Evolutionary conservation across 2,888 invertebrate species (phyloP).

Genomic region (Bellardia bayeri): DNA sequence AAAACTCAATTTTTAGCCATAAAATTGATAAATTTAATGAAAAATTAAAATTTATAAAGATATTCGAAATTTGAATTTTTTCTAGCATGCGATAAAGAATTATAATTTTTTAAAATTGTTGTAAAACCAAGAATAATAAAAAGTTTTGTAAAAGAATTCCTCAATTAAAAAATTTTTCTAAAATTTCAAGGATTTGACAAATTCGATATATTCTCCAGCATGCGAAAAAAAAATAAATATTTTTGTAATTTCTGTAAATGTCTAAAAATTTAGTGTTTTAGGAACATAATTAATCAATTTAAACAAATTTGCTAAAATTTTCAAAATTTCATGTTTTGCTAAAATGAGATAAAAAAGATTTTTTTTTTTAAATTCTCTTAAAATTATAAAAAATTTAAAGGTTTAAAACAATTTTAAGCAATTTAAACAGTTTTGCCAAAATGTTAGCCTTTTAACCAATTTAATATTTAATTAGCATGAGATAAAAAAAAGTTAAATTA

Average conservation of each 20-base stretch:
- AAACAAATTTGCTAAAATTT: not conserved
- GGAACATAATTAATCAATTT: not conserved
- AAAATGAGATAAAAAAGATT: not conserved
- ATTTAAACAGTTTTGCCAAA: too few species aligned
- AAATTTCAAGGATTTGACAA: not conserved
- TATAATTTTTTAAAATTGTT: not conserved
- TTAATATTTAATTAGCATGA: too few species aligned
- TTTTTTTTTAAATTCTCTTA: not conserved
- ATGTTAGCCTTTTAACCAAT: too few species aligned
- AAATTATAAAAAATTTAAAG: not conserved
- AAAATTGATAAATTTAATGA: too few species aligned
- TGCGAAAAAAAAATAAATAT: not conserved
- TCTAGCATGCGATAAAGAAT: slow-evolving; percentile 9
- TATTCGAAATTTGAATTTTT: not conserved
- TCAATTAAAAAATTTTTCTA: not conserved
- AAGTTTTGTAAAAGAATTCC: not conserved
- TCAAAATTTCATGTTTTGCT: not conserved
- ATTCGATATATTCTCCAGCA: not conserved
- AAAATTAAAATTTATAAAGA: too few species aligned
- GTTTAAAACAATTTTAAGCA: not conserved
- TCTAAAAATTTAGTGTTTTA: not conserved
- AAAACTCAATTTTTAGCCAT: too few species aligned
- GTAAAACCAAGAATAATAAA: not conserved
- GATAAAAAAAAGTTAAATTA: too few species aligned
- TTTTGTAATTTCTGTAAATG: not conserved